These are phyloP conservation scores for Drosophila tropicalis DNA, from an alignment of 1,140 invertebrate species.

Conservation along the genomic window DNA sequence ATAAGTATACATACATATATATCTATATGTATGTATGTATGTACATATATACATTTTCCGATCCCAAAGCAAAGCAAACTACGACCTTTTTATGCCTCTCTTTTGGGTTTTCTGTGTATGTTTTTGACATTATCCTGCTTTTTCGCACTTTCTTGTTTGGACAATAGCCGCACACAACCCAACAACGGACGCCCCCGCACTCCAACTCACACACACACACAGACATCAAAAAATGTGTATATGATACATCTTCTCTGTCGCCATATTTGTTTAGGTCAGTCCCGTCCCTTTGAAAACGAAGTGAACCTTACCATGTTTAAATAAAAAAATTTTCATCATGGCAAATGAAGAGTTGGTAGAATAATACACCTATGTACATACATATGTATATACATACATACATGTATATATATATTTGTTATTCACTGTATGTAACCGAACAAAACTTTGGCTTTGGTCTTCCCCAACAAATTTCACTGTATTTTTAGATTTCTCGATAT, in stretches of 20 bases:
- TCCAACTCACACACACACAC: background rate
- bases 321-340: constrained; percentile 44
- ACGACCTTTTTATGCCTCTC: constrained; percentile 42
- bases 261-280: constrained; percentile 55
- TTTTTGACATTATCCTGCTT: constrained; percentile 63
- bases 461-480: background rate
- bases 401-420: constrained; percentile 8
- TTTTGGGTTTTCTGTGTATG: background rate
- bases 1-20: background rate
- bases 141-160: constrained; percentile 49
- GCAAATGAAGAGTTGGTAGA: background rate
- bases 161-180: constrained; percentile 14
- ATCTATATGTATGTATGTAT: too few relatives aligned
- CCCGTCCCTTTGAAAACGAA: constrained; percentile 15
- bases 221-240: constrained; percentile 29
- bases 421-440: background rate
- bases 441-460: background rate
- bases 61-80: constrained; percentile 20
- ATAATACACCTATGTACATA: background rate
- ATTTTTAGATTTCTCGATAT: background rate
- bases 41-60: background rate
- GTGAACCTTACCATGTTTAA: constrained; percentile 40
- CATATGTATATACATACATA: background rate
- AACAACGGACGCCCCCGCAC: constrained; percentile 11
- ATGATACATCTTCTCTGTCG: constrained; percentile 5